phyloP scores from a whole-genome alignment of 2,113 vertebrate genomes.

The Alligator sinensis region DNA sequence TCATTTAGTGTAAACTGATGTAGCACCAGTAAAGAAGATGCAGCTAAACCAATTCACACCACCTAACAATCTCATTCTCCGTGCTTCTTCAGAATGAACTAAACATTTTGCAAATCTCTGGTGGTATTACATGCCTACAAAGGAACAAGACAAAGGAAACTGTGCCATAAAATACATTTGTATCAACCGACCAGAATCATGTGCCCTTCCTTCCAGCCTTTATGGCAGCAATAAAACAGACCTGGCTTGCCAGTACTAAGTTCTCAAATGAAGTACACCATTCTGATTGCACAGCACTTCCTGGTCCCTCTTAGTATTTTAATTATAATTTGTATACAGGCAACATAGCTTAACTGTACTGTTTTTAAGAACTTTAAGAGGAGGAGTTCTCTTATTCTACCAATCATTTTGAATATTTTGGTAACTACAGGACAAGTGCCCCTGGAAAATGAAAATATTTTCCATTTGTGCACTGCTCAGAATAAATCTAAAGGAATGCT shows the following conservation, averaged over 20 bases:
- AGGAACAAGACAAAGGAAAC: background rate
- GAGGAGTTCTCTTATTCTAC: background rate
- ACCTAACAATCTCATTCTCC: background rate
- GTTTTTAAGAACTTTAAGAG: background rate
- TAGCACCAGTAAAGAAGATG: background rate
- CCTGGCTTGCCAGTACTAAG: rapidly evolving
- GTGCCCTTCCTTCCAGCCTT: background rate
- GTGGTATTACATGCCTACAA: background rate
- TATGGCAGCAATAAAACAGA: background rate
- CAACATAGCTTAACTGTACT: background rate
- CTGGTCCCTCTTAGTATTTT: background rate
- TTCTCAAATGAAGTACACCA: rapidly evolving
- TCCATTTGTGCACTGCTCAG: background rate
- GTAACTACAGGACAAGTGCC: background rate
- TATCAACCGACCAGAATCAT: background rate
- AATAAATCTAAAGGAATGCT: background rate
- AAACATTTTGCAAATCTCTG: background rate
- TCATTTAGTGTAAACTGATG: background rate
- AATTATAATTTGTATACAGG: rapidly evolving
- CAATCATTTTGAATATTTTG: rapidly evolving
- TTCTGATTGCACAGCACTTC: background rate
- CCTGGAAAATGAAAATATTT: background rate
- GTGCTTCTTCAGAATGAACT: rapidly evolving
- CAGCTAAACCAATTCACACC: rapidly evolving
- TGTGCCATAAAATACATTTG: background rate